A percentile compares a stretch with the other conserved stretches of the same genome.
Conservation (phyloP, 2,797 vertebrate genomes). For the Ceryle rudis region DNA sequence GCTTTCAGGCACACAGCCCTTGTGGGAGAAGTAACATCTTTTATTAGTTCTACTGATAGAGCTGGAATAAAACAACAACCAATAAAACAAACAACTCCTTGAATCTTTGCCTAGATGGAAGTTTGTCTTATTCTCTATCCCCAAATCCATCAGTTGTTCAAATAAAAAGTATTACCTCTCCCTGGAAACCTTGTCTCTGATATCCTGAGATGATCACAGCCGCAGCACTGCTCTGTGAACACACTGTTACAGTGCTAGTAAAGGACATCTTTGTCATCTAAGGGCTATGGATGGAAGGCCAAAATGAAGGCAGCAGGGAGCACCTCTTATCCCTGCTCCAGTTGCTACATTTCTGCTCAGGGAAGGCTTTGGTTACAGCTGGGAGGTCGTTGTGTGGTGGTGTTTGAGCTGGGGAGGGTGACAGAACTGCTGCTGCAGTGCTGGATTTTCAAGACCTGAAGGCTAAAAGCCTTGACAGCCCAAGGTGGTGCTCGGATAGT, state of each 20-base stretch:
- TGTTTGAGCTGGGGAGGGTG: neutral
- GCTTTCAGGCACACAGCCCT: neutral
- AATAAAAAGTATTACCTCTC: neutral
- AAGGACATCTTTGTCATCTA: neutral
- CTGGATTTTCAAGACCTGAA: no score
- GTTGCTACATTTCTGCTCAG: neutral
- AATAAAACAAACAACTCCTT: neutral
- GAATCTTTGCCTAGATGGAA: neutral
- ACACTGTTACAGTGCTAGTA: neutral
- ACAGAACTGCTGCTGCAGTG: no score
- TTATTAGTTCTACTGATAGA: neutral
- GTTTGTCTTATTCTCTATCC: neutral
- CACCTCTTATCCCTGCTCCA: neutral
- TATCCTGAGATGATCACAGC: neutral
- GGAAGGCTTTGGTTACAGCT: neutral
- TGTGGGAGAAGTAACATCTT: neutral
- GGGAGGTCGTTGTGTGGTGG: neutral
- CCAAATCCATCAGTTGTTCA: neutral
- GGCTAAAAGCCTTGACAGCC: no score
- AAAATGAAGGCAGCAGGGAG: neutral
- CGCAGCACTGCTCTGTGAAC: neutral
- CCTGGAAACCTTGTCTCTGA: neutral
- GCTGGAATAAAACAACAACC: neutral
- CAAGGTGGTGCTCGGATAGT: no score
- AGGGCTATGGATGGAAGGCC: neutral